Conservation (phyloP, 2,888 invertebrate genomes). For the Protonemura montana region DNA sequence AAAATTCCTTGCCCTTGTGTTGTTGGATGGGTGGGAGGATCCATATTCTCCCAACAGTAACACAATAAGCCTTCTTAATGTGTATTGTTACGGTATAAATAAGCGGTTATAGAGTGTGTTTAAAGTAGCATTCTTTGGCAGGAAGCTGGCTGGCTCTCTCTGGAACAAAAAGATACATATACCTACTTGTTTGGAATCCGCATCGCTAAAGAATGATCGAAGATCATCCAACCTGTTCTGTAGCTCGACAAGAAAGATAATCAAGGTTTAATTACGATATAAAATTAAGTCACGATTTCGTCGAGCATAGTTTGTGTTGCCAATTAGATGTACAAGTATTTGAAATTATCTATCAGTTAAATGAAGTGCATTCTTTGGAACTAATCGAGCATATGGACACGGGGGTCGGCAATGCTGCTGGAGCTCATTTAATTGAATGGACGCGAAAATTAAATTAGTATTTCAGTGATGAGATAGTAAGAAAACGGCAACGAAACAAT, state of each 20-base stretch:
- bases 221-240: conserved; percentile 21
- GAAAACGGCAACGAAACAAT: not conserved
- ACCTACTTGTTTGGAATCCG: not conserved
- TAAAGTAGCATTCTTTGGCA: not conserved
- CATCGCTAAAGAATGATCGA: not conserved
- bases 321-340: conserved; percentile 42
- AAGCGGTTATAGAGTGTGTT: conserved; percentile 15
- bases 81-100: conserved; percentile 17
- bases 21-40: not conserved
- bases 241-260: not conserved
- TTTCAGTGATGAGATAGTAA: not conserved
- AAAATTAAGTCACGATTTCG: conserved; percentile 39
- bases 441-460: not conserved
- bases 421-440: not conserved
- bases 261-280: conserved; percentile 37
- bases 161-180: not conserved
- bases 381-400: conserved; percentile 9
- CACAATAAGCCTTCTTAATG: conserved; percentile 19
- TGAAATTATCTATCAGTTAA: conserved; percentile 35
- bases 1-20: not conserved
- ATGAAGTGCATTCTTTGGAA: conserved; percentile 18
- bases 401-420: not conserved
- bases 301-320: conserved; percentile 24
- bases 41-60: not conserved
- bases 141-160: not conserved